Evolutionary conservation across 2,113 vertebrate species (phyloP).

Genomic region (Pteronura brasiliensis): DNA sequence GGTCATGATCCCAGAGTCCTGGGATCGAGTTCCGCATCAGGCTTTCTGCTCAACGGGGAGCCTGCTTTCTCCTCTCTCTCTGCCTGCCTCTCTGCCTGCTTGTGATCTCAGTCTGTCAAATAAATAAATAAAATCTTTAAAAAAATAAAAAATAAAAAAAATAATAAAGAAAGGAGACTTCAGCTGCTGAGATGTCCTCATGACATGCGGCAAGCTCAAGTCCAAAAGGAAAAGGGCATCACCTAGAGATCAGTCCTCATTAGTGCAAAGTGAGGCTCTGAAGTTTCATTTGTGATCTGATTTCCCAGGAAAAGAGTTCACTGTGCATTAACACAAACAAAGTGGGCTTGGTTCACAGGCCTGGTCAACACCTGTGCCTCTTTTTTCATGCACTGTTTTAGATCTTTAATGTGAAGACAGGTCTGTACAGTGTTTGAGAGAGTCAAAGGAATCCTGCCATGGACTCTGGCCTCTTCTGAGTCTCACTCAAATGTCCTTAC

Average conservation of each 20-base stretch:
- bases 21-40: too few relatives aligned
- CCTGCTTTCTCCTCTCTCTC: too few relatives aligned
- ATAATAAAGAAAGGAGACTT: background rate
- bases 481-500: background rate
- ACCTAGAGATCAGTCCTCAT: background rate
- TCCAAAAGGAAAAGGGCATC: background rate
- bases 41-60: too few relatives aligned
- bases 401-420: slow-evolving; percentile 56
- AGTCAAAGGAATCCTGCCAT: background rate
- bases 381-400: background rate
- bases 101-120: too few relatives aligned
- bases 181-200: background rate
- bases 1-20: too few relatives aligned
- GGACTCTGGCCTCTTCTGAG: background rate
- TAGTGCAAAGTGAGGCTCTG: background rate
- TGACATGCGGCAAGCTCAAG: background rate
- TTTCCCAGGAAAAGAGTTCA: background rate
- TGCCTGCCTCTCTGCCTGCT: too few relatives aligned
- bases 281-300: slow-evolving; percentile 9
- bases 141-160: background rate
- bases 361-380: slow-evolving; percentile 40
- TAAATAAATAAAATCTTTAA: too few relatives aligned
- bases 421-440: background rate
- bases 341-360: background rate
- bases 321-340: background rate